Evolutionary conservation across 1,140 invertebrate species (phyloP).

Genomic region (Nymphalis io): DNA sequence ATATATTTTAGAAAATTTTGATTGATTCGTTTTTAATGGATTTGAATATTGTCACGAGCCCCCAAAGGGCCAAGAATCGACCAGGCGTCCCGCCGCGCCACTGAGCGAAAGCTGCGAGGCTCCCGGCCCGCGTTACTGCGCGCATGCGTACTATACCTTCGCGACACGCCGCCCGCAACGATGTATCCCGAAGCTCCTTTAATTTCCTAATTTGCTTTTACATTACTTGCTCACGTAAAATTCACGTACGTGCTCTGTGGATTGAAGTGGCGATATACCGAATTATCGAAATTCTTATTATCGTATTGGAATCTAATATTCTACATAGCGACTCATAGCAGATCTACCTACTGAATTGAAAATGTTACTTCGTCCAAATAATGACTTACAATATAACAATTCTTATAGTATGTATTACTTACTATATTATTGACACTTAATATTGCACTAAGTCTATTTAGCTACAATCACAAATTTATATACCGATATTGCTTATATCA

Average conservation of each 20-base stretch:
- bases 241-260: slow-evolving; percentile 11
- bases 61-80: slow-evolving; percentile 62
- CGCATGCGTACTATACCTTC: slow-evolving; percentile 64
- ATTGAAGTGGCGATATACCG: slow-evolving; percentile 22
- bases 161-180: slow-evolving; percentile 32
- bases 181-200: slow-evolving; percentile 30
- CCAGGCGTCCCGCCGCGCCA: slow-evolving; percentile 72
- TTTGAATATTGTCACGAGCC: slow-evolving; percentile 54
- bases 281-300: slow-evolving; percentile 23
- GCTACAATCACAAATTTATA: too few species aligned
- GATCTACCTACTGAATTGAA: neutral
- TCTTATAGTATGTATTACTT: too few species aligned
- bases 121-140: slow-evolving; percentile 53
- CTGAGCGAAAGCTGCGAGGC: slow-evolving; percentile 63
- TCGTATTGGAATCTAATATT: slow-evolving; percentile 29
- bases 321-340: neutral
- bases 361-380: neutral
- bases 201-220: slow-evolving; percentile 31
- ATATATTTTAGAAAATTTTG: neutral
- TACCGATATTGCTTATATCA: too few species aligned
- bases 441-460: too few species aligned
- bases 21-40: slow-evolving; percentile 23
- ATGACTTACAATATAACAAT: too few species aligned
- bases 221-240: slow-evolving; percentile 31
- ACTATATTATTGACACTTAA: too few species aligned